Percentiles rank a stretch among this genome's conserved stretches.
These are phyloP conservation scores for Lemur catta DNA, from an alignment of 2,797 vertebrate species.

Conservation along the genomic window DNA sequence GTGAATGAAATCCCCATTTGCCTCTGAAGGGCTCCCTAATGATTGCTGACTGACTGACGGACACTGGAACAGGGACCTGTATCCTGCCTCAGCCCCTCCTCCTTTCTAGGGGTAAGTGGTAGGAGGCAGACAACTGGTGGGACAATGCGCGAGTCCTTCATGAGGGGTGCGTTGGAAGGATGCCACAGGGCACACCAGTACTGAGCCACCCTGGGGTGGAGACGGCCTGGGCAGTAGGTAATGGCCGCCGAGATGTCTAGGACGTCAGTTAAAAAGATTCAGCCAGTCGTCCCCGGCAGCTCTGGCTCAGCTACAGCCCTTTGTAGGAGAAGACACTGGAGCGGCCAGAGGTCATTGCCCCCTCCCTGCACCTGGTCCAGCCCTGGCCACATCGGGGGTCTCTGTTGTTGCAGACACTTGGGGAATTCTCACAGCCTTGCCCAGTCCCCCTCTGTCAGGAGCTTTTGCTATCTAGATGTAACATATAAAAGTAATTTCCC, in stretches of 20 bases:
- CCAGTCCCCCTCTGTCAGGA: neutral
- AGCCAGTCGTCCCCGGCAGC: neutral
- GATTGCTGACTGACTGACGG: neutral
- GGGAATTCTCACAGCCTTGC: neutral
- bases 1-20: neutral
- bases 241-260: conserved; percentile 1
- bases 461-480: neutral
- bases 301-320: neutral
- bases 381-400: neutral
- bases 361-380: neutral
- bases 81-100: neutral
- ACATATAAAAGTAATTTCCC: neutral
- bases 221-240: neutral
- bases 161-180: neutral
- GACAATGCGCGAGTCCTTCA: neutral
- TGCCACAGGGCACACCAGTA: neutral
- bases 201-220: neutral
- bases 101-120: neutral
- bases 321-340: neutral
- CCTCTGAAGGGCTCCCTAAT: neutral
- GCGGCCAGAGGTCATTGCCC: neutral
- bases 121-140: neutral
- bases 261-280: conserved; percentile 23
- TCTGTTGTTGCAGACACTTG: neutral
- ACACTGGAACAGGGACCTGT: neutral